Percentiles rank a stretch among this genome's conserved stretches.
Conservation (phyloP, 30 jellyfish, hydroid and myxozoan genomes). For the Sanderia malayensis region DNA sequence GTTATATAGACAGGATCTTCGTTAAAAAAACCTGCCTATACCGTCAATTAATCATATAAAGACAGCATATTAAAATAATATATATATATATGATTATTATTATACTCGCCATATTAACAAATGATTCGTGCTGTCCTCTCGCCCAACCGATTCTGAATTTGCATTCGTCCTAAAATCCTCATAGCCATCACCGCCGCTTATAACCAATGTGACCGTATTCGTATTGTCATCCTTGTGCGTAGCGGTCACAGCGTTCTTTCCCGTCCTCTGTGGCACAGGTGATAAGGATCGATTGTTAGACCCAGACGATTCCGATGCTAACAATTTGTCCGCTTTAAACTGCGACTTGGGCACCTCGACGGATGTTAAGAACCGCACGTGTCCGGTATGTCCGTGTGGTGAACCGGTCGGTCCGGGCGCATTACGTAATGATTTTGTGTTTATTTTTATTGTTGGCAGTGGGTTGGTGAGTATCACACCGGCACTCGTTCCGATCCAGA, state of each 20-base stretch:
- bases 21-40: too few relatives aligned
- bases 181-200: constrained; percentile 99
- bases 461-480: constrained; percentile 97
- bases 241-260: constrained; percentile 32
- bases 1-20: too few relatives aligned
- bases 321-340: constrained; percentile 49
- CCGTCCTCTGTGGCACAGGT: constrained; percentile 36
- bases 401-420: constrained; percentile 98
- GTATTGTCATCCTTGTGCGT: constrained; percentile 48
- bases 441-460: constrained; percentile 78
- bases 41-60: too few relatives aligned
- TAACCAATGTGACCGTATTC: constrained; percentile 77
- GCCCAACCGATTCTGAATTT: constrained; percentile 94
- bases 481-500: constrained; percentile 99
- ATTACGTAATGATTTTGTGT: constrained; percentile 74
- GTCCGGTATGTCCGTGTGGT: constrained; percentile 99
- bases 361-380: constrained; percentile 93
- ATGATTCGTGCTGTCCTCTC: constrained; percentile 99
- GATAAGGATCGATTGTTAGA: constrained; percentile 32
- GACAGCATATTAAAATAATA: too few relatives aligned
- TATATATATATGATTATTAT: not conserved
- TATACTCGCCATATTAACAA: constrained; percentile 95
- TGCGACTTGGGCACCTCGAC: constrained; percentile 95
- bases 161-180: constrained; percentile 94
- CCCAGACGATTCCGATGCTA: constrained; percentile 48